These are phyloP conservation scores for Acleris emargana DNA, from an alignment of 2,888 invertebrate genomes.

Conservation along the genomic window DNA sequence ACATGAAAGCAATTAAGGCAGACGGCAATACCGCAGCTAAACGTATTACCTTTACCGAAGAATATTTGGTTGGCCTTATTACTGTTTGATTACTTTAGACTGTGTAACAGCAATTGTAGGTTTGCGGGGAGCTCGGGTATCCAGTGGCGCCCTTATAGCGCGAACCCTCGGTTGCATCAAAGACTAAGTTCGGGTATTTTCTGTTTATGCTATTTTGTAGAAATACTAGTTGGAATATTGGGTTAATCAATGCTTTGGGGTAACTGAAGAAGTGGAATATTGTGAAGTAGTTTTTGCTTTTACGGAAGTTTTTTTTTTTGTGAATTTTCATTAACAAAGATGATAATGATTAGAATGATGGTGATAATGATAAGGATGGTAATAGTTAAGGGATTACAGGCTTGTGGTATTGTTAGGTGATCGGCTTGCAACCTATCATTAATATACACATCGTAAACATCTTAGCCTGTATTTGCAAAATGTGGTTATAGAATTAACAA, in stretches of 20 bases:
- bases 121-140: neutral
- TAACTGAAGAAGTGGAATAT: neutral
- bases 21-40: no score
- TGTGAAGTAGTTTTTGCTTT: neutral
- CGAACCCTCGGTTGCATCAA: conserved; percentile 1
- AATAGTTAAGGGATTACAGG: no score
- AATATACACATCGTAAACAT: no score
- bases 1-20: no score
- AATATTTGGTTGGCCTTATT: neutral
- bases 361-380: no score
- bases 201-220: neutral
- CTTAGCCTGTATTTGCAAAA: no score
- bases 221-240: neutral
- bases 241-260: neutral
- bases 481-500: no score
- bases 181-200: neutral
- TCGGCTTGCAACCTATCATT: no score
- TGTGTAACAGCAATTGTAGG: conserved; percentile 2
- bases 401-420: no score
- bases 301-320: neutral
- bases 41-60: no score
- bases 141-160: neutral
- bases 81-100: neutral
- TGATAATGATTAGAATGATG: no score
- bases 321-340: no score